phyloP scores from a whole-genome alignment of 2,113 vertebrate genomes.

The Genyomyrus donnyi region DNA sequence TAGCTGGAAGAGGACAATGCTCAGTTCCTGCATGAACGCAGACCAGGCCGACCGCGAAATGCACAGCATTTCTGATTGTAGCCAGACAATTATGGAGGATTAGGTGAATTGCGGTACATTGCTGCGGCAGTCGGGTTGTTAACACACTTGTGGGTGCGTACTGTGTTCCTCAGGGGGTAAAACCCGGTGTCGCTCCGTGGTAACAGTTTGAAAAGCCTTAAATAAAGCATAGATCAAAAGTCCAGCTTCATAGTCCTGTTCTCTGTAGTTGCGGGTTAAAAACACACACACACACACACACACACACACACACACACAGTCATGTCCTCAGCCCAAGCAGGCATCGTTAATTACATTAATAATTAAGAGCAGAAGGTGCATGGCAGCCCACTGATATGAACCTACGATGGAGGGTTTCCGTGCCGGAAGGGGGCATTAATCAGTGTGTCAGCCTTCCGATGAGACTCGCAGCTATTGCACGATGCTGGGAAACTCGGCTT shows the following conservation, averaged over 20 bases:
- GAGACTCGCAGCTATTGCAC: neutral
- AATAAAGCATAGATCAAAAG: neutral
- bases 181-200: neutral
- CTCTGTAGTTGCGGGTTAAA: neutral
- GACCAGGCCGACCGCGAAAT: neutral
- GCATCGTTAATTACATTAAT: constrained; percentile 4
- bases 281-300: neutral
- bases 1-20: neutral
- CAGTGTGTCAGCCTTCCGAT: neutral
- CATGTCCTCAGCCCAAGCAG: neutral
- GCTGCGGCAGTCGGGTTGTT: neutral
- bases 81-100: neutral
- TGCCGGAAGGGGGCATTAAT: neutral
- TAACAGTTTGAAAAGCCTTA: neutral
- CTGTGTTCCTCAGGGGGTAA: neutral
- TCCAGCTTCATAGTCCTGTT: neutral
- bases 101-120: neutral
- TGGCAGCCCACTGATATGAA: neutral
- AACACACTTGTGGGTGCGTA: neutral
- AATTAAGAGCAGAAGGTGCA: neutral
- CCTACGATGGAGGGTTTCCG: neutral
- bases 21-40: neutral
- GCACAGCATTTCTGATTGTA: neutral
- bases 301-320: neutral
- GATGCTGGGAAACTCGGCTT: neutral